Base-by-base conservation (phyloP, 2,888 invertebrate species). In the Folsomia candida region DNA sequence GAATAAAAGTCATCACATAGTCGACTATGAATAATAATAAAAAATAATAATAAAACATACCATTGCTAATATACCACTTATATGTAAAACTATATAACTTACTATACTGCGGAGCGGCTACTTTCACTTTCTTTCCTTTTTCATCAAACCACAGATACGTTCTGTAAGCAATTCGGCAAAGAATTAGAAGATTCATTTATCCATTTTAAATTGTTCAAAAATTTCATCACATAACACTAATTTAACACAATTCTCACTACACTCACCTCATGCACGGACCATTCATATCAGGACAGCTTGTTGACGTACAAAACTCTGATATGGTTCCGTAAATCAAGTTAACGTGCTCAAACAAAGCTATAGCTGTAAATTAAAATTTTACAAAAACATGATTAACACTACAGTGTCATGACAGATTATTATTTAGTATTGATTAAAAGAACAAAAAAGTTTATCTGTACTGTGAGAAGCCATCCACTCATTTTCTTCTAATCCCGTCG, bases 391-490 rank as follows among this genome's bases (percentile, higher is more conserved):
- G 63, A 67, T 37, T 29, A 27, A 24, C n/a, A n/a, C n/a, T n/a
- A n/a, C n/a, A n/a, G n/a, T n/a, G n/a, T n/a, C n/a, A n/a, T n/a
- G n/a, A n/a, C n/a, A n/a, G n/a, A n/a, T n/a, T n/a, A n/a, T n/a
- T n/a, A n/a, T n/a, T n/a, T n/a, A n/a, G n/a, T n/a, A n/a, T n/a
- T n/a, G n/a, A n/a, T n/a, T n/a, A n/a, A n/a, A n/a, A n/a, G n/a
- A n/a, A n/a, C n/a, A n/a, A n/a, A n/a, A n/a, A n/a, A n/a, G n/a
- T n/a, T n/a, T n/a, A n/a, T n/a, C n/a, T 91, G 88, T 85, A 96
- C 95, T 96, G 85, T 99, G 97, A 79, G 96, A 97, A 80, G 98
- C 98, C 82, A 99, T 90, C 98, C 99, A 99, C 88, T 99, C 99
- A 86, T 97, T 96, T 86, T 93, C 93, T 86, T 97, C 97, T 84